Evolutionary conservation across 2,113 vertebrate species (phyloP).

Genomic region (Redunca redunca): DNA sequence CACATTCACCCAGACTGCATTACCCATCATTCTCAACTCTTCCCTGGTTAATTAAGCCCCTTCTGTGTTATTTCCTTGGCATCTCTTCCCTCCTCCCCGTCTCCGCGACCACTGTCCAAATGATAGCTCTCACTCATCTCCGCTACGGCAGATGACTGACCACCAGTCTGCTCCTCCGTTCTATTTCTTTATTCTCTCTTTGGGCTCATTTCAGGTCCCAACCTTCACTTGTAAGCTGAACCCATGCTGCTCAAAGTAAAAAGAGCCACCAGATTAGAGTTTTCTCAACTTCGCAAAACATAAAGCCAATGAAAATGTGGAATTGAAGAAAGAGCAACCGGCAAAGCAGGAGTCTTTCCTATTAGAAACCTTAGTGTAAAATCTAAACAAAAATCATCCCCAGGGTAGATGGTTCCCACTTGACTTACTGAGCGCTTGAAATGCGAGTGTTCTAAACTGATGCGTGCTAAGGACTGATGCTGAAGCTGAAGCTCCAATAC

Average conservation of each 20-base stretch:
- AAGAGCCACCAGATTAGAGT: background rate
- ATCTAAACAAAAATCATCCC: background rate
- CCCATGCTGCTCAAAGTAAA: background rate
- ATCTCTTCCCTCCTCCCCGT: background rate
- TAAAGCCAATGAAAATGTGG: background rate
- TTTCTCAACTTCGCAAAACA: background rate
- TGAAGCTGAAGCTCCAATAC: background rate
- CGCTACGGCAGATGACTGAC: background rate
- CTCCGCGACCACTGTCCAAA: background rate
- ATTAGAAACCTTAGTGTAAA: background rate
- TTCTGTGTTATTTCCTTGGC: background rate
- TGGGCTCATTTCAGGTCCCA: background rate
- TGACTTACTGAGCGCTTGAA: background rate
- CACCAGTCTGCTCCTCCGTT: background rate
- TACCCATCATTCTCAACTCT: background rate
- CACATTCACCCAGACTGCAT: background rate
- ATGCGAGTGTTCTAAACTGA: background rate
- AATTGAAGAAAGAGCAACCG: background rate
- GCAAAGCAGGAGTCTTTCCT: background rate
- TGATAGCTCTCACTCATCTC: no score
- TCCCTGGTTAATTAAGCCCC: background rate
- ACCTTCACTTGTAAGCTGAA: background rate
- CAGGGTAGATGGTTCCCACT: background rate
- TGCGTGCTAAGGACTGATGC: background rate
- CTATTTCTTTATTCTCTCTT: background rate